Evolutionary conservation across 1,140 invertebrate genomes (phyloP).

Genomic region (Drosophila baimaii): DNA sequence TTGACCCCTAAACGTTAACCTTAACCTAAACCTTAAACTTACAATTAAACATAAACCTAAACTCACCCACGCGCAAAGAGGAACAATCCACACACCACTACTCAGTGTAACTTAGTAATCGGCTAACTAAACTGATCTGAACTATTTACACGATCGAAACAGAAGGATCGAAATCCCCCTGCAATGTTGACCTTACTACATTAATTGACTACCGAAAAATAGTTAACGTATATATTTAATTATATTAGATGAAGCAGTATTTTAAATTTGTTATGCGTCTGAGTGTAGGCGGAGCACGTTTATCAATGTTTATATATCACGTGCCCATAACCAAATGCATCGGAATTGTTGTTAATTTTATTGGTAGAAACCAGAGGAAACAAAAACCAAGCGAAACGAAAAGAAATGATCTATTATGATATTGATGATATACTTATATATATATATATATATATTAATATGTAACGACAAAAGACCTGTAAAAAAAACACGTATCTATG

Average conservation of each 20-base stretch:
- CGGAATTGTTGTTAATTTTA: conserved; percentile 78
- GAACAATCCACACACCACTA: conserved; percentile 65
- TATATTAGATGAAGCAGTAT: conserved; percentile 65
- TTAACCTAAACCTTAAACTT: neutral
- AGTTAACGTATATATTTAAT: conserved; percentile 65
- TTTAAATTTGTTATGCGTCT: conserved; percentile 72
- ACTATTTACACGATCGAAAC: conserved; percentile 43
- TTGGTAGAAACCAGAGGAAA: conserved; percentile 53
- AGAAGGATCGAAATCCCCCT: conserved; percentile 13
- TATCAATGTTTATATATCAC: conserved; percentile 65
- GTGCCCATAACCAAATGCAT: conserved; percentile 63
- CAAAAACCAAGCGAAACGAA: conserved; percentile 15
- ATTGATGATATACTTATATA: conserved; percentile 22
- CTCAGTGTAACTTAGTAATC: conserved; percentile 61
- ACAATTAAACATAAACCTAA: conserved; percentile 16
- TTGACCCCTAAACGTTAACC: conserved; percentile 18
- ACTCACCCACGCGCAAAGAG: conserved; percentile 52
- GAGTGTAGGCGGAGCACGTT: conserved; percentile 52
- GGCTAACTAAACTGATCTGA: conserved; percentile 35
- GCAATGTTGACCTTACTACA: conserved; percentile 73
- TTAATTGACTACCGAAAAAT: conserved; percentile 61
- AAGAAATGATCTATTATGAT: conserved; percentile 53
- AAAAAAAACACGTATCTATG: conserved; percentile 61
- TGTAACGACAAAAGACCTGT: conserved; percentile 76
- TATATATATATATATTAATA: conserved; percentile 22